Evolutionary conservation across 2,113 vertebrate genomes (phyloP).

Genomic region (Esox niger): DNA sequence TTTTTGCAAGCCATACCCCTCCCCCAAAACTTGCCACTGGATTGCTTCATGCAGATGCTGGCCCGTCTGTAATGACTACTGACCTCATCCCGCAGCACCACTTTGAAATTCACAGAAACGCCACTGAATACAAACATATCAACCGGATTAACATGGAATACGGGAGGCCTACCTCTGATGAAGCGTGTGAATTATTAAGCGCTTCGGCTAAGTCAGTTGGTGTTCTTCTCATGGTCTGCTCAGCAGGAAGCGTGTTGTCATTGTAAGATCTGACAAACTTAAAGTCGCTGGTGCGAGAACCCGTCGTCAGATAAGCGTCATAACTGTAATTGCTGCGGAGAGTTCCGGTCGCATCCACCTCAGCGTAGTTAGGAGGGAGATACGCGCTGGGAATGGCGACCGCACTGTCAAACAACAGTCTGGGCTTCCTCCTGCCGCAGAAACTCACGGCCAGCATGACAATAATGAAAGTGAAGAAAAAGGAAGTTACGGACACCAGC

Average conservation of each 20-base stretch:
- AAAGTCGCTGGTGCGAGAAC: no score
- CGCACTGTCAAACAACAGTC: constrained; percentile 57
- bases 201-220: constrained; percentile 35
- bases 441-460: constrained; percentile 50
- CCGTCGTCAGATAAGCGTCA: constrained; percentile 57
- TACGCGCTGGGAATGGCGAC: constrained; percentile 58
- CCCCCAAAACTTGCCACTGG: no score
- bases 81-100: no score
- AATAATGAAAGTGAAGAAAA: constrained; percentile 59
- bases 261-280: no score
- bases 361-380: constrained; percentile 61
- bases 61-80: no score
- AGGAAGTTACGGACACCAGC: constrained; percentile 51
- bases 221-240: constrained; percentile 39
- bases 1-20: no score
- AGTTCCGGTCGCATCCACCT: constrained; percentile 59
- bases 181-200: constrained; percentile 16
- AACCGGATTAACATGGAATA: no score
- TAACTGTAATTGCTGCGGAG: constrained; percentile 58
- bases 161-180: constrained; percentile 38
- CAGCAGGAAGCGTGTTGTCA: constrained; percentile 46
- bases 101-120: no score
- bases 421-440: constrained; percentile 53
- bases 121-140: no score
- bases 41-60: no score